These are phyloP conservation scores for Megathymus violae DNA, from an alignment of 1,140 invertebrate species.

Conservation along the genomic window DNA sequence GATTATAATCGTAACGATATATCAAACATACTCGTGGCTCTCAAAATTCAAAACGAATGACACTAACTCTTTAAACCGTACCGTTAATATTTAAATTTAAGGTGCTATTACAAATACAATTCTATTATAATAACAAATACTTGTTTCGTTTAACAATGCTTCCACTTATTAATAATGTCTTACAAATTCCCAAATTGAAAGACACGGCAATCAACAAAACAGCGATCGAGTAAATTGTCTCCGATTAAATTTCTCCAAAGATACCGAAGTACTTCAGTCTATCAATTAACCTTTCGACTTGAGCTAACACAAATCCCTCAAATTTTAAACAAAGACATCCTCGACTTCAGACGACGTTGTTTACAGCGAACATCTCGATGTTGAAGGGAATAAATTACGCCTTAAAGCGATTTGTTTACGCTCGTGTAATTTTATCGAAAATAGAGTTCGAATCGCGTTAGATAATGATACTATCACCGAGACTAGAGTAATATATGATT, in stretches of 20 bases:
- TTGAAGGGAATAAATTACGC: conserved; percentile 39
- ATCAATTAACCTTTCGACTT: conserved; percentile 33
- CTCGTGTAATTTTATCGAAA: conserved; percentile 35
- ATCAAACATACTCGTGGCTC: too few species aligned
- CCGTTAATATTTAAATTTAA: not conserved
- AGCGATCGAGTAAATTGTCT: conserved; percentile 26
- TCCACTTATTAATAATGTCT: conserved; percentile 21
- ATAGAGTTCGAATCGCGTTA: conserved; percentile 30
- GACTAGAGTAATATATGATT: conserved; percentile 5
- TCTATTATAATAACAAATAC: not conserved
- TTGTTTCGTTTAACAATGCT: conserved; percentile 3
- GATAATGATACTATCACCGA: conserved; percentile 35
- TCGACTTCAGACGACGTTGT: conserved; percentile 35
- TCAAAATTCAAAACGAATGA: too few species aligned
- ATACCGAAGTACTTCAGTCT: conserved; percentile 25
- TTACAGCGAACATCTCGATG: conserved; percentile 36
- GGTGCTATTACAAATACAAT: not conserved
- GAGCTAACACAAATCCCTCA: conserved; percentile 31
- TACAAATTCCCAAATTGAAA: conserved; percentile 19
- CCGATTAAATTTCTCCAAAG: conserved; percentile 17
- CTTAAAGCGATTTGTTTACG: conserved; percentile 44
- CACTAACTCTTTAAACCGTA: not conserved
- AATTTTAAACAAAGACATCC: conserved; percentile 36
- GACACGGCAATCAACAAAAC: conserved; percentile 17
- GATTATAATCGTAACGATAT: too few species aligned